Evolutionary conservation across 2,888 invertebrate genomes (phyloP), one percentile per base, ranked within the genome.

Genomic region (Pterostichus niger): DNA sequence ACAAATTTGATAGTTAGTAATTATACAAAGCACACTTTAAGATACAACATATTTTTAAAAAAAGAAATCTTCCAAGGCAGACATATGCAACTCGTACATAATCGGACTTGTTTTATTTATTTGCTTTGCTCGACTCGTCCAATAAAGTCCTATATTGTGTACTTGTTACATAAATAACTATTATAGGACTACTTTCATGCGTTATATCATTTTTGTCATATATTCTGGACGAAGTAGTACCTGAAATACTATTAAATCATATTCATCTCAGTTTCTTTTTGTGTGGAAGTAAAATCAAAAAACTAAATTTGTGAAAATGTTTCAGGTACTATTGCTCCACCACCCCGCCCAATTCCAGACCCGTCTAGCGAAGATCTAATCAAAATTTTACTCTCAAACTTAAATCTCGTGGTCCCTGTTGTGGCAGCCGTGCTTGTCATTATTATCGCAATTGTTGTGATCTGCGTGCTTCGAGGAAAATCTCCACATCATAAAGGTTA

Each of bases 301-400:
- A 73, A 75, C 33, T 75, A 75, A 75, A 75, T 82, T 76, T 87
- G 86, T 88, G 87, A 87, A 56, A 77, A 90, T 91, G 94, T 96
- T 96, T 94, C 96, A 97, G 97, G 97, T 95, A 97, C 97, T 92
- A 95, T 97, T 92, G 96, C 97, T 92, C 97, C 97, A 91, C 97
- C 97, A 91, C 94, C 94, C 90, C 95, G 96, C 91, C 96, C 96
- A 90, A 92, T 95, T 88, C 95, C 95, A 89, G 92, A 94, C 88
- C 92, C 94, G 88, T 94, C 95, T 88, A 92, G 93, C 88, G 96
- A 96, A 91, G 96, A 96, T 90, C 96, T 96, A 87, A 93, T 96
- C 92, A 95, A 95, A 93, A 94, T 96, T 89, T 94, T 97, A 90
- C 94, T 97, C 91, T 94, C 96, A 88, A 96, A 97, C 91, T 93